phyloP scores from a whole-genome alignment of 2,888 invertebrate species.

The Agriopis marginaria region DNA sequence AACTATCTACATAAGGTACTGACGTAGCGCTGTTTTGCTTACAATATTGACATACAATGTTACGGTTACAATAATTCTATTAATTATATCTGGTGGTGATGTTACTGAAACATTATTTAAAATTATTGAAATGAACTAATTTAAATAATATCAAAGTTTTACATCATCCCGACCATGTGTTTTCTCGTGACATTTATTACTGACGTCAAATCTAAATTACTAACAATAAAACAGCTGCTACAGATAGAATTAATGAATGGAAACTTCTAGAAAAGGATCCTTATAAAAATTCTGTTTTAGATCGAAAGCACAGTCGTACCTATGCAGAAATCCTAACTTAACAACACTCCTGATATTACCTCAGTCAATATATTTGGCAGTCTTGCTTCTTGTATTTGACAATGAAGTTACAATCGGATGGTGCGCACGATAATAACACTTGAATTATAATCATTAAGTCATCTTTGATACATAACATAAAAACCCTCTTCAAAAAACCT shows the following conservation, averaged over 20 bases:
- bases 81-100: slow-evolving; percentile 5
- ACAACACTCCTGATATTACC: slow-evolving; percentile 42
- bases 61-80: slow-evolving; percentile 34
- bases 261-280: slow-evolving; percentile 22
- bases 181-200: slow-evolving; percentile 27
- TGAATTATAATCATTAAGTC: neutral
- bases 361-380: slow-evolving; percentile 18
- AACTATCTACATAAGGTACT: slow-evolving; percentile 47
- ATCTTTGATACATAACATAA: no score
- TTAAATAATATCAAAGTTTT: slow-evolving; percentile 10
- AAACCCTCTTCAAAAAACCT: no score
- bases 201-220: slow-evolving; percentile 29
- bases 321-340: slow-evolving; percentile 44
- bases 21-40: slow-evolving; percentile 47
- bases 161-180: slow-evolving; percentile 12
- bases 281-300: slow-evolving; percentile 13
- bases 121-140: neutral
- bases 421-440: neutral
- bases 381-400: slow-evolving; percentile 29
- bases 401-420: slow-evolving; percentile 7
- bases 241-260: slow-evolving; percentile 28
- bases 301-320: slow-evolving; percentile 37
- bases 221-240: slow-evolving; percentile 37
- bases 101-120: slow-evolving; percentile 9
- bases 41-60: slow-evolving; percentile 37